Base-by-base conservation (phyloP, 1,140 invertebrate species). In the Mactra quadrangularis region DNA sequence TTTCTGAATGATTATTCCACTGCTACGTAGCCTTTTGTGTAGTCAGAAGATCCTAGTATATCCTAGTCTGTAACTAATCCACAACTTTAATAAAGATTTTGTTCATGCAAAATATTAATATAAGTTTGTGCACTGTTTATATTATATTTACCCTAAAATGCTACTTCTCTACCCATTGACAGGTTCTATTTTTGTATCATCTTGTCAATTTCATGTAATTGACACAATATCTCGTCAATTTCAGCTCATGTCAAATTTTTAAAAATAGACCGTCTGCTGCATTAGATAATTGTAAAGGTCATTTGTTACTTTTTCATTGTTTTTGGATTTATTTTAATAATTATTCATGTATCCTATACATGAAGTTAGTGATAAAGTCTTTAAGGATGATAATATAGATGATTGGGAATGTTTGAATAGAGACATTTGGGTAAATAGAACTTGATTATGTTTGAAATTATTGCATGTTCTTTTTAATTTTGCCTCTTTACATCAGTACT, bases 31-130 rank as follows among this genome's bases (percentile, higher is more conserved):
- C 79, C 79, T 82, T n/a, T 82, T 75, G 57, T 82, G 79, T 82
- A 82, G 79, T 74, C 79, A 82, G 77, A 81, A 81, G 77, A 74
- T n/a, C 59, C 68, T 82, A 82, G 79, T 70, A 81, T 81, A 81
- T 81, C 41, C 64, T 70, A 70, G 64, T 81, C 64, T 70, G 52
- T 70, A 81, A 81, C 77, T 81, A 81, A 81, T 81, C 64, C 35
- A 33, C 45, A 64, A 60, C 53, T 38, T 78, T 68, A 57, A 50
- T 22, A 41, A 53, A 25, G 35, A 59, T 41, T 66, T 55, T 74
- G 70, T 52, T 25, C 38, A 41, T 74, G 70, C 38, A 41, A 74
- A 71, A 59, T 74, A 19, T 70, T 70, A 75, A 45, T 75, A 75
- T n/a, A 59, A 62, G 22, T 33, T 75, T 35, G 22, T 53, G 53